Percentiles rank a stretch among this genome's conserved stretches.
Conservation (phyloP, 2,113 vertebrate species). For the Albula goreensis region DNA sequence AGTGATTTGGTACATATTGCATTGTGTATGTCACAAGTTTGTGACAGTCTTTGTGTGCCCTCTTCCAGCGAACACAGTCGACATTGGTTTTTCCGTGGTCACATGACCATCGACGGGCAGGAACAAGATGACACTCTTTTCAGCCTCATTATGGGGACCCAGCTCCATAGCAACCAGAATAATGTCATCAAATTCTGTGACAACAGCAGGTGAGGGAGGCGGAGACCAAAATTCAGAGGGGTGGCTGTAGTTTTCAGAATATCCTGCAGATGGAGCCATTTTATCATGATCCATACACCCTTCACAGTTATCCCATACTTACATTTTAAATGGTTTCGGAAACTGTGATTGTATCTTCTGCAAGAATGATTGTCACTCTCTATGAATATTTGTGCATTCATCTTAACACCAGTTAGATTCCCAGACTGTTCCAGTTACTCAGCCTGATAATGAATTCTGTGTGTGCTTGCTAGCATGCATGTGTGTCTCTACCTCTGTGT, state of each 20-base stretch:
- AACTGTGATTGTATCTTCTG: neutral
- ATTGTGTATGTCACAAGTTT: neutral
- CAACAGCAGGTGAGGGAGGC: constrained; percentile 83
- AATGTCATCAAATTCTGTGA: constrained; percentile 92
- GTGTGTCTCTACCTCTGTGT: constrained; percentile 26
- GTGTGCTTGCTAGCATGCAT: neutral
- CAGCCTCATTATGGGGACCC: constrained; percentile 85
- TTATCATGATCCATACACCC: neutral
- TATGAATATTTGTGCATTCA: neutral
- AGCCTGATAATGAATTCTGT: neutral
- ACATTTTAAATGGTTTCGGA: neutral
- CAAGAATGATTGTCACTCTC: neutral
- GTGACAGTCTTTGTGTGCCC: neutral
- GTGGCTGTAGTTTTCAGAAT: neutral
- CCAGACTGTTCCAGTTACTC: no score
- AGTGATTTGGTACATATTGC: neutral
- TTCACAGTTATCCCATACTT: neutral
- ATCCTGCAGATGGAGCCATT: constrained; percentile 3
- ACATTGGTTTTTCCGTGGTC: constrained; percentile 92
- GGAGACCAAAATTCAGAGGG: neutral
- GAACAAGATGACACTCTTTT: constrained; percentile 77
- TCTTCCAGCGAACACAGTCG: constrained; percentile 85
- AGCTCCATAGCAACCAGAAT: constrained; percentile 82
- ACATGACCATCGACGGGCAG: constrained; percentile 75
- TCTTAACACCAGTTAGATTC: neutral